A percentile compares a stretch with the other conserved stretches of the same genome.
Conservation (phyloP, 1,140 invertebrate genomes). For the Lepidurus packardi region DNA sequence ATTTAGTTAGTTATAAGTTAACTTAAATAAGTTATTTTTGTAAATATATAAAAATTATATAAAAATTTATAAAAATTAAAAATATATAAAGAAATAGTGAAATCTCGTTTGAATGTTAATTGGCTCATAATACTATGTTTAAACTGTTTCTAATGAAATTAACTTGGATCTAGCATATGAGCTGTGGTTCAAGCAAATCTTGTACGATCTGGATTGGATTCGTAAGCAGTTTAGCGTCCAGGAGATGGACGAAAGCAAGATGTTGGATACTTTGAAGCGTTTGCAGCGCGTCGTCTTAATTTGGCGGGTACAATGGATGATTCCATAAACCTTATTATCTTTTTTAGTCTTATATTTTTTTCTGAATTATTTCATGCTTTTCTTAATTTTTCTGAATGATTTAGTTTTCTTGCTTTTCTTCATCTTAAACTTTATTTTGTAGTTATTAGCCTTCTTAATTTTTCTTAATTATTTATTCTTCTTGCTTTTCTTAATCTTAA, state of each 20-base stretch:
- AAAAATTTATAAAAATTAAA: too few species aligned
- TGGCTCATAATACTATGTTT: constrained; percentile 16
- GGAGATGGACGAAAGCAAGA: constrained; percentile 81
- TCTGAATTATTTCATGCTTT: too few species aligned
- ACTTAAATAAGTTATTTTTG: too few species aligned
- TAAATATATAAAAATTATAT: too few species aligned
- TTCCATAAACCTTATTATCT: neutral
- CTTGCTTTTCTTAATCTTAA: too few species aligned
- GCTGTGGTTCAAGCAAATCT: constrained; percentile 99
- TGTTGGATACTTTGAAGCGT: constrained; percentile 85
- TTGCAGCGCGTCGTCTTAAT: constrained; percentile 89
- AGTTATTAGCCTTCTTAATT: constrained; percentile 88
- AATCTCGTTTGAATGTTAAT: constrained; percentile 22
- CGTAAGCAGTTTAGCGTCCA: constrained; percentile 64
- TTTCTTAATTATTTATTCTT: too few species aligned
- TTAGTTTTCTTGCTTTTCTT: too few species aligned
- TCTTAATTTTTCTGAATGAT: too few species aligned
- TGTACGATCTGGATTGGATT: constrained; percentile 93
- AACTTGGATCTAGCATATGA: constrained; percentile 77
- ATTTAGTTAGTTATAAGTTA: too few species aligned
- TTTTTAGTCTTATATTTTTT: neutral
- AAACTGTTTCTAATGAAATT: neutral
- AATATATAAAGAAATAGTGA: constrained; percentile 28
- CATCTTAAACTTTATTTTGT: constrained; percentile 31
- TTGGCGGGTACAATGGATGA: constrained; percentile 69